Percentiles rank a stretch among this genome's conserved stretches.
These are phyloP conservation scores for Parasteatoda tepidariorum DNA, from an alignment of 1,140 invertebrate species.

Conservation along the genomic window DNA sequence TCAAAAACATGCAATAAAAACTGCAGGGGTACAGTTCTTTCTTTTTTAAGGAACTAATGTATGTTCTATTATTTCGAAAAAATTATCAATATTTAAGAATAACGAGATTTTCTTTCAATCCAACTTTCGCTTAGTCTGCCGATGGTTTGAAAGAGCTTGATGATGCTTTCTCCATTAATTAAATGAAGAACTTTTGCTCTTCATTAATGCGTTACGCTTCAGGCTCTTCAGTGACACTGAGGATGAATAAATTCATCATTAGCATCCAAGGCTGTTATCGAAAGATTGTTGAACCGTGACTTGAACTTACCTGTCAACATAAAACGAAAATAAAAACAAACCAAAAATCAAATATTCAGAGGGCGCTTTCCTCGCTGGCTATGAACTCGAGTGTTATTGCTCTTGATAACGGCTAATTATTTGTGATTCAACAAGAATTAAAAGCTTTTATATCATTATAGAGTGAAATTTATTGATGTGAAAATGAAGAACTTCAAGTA, in stretches of 20 bases:
- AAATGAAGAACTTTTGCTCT: too few species aligned
- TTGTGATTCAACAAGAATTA: constrained; percentile 1
- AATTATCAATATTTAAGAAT: too few species aligned
- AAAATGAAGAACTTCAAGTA: background rate
- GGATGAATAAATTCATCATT: constrained; percentile 48
- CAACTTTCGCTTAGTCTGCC: too few species aligned
- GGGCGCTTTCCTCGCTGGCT: constrained; percentile 53
- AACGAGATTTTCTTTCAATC: too few species aligned
- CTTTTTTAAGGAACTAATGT: too few species aligned
- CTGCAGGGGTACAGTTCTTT: too few species aligned
- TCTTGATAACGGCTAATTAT: constrained; percentile 50
- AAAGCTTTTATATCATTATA: constrained; percentile 1
- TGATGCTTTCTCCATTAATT: too few species aligned
- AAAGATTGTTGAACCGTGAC: constrained; percentile 58
- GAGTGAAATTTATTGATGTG: background rate
- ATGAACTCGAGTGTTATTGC: constrained; percentile 49
- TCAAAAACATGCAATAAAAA: too few species aligned
- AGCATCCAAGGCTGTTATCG: constrained; percentile 38
- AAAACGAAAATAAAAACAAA: constrained; percentile 20
- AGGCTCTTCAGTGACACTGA: constrained; percentile 4
- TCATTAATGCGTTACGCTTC: too few species aligned
- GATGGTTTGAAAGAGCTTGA: too few species aligned
- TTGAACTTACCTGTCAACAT: constrained; percentile 60
- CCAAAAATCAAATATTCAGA: constrained; percentile 42
- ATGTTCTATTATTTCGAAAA: too few species aligned